Conservation (phyloP, 2,888 invertebrate genomes). For the Calameuta filiformis region DNA sequence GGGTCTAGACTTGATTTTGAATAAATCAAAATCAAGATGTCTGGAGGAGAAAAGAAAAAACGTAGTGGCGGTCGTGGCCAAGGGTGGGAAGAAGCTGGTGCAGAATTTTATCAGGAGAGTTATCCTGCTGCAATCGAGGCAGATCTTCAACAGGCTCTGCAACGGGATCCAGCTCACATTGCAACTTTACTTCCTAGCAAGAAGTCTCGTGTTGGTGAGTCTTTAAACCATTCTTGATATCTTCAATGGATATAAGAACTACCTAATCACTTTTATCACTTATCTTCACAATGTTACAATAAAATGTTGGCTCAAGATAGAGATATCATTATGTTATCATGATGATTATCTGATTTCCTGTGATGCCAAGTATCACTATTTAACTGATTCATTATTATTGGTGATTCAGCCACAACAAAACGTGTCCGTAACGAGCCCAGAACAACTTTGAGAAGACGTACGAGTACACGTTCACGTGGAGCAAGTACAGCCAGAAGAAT, state of each 20-base stretch:
- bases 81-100: constrained; percentile 88
- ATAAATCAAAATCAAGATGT: constrained; percentile 62
- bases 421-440: constrained; percentile 73
- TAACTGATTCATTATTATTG: neutral
- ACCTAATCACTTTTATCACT: neutral
- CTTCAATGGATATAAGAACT: neutral
- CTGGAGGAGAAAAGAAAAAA: constrained; percentile 72
- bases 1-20: too few species aligned
- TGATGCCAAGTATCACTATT: neutral
- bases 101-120: constrained; percentile 86
- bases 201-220: constrained; percentile 79
- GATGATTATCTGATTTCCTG: neutral
- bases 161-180: constrained; percentile 79
- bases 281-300: neutral
- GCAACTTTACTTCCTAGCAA: constrained; percentile 84
- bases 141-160: constrained; percentile 69
- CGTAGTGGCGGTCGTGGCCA: constrained; percentile 68
- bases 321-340: constrained; percentile 11
- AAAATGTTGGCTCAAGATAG: neutral
- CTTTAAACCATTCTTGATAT: constrained; percentile 14
- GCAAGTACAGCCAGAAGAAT: constrained; percentile 69
- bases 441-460: constrained; percentile 73
- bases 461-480: constrained; percentile 68
- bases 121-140: constrained; percentile 81
- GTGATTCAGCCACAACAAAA: constrained; percentile 73